Percentiles rank a stretch among this genome's conserved stretches.
phyloP scores from a whole-genome alignment of 2,888 invertebrate species.

The Amphipyra tragopoginis region DNA sequence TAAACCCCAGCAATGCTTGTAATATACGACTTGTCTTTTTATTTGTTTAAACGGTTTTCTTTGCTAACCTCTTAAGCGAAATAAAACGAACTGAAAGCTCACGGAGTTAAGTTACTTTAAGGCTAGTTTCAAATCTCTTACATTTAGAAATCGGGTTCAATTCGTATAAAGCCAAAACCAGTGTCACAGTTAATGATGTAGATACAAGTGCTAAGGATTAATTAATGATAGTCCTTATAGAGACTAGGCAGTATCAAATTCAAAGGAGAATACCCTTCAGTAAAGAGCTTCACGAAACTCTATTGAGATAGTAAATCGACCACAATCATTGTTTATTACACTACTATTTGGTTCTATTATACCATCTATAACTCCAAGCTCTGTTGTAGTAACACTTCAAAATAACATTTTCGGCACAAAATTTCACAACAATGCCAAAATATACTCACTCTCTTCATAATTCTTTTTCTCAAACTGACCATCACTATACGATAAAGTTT shows the following conservation, averaged over 20 bases:
- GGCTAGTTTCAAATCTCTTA: not conserved
- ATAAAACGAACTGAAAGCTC: not conserved
- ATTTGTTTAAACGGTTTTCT: slow-evolving; percentile 5
- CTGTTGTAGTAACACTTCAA: not conserved
- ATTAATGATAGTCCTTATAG: not conserved
- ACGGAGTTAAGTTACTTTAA: not conserved
- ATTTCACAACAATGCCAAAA: slow-evolving; percentile 28
- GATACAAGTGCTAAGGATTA: too few relatives aligned
- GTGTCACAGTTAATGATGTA: too few relatives aligned
- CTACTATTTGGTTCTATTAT: not conserved
- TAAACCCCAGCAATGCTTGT: slow-evolving; percentile 8
- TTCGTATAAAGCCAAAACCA: too few relatives aligned
- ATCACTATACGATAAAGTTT: slow-evolving; percentile 55
- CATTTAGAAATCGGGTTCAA: too few relatives aligned
- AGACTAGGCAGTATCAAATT: not conserved
- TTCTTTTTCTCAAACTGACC: slow-evolving; percentile 56
- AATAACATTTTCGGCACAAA: slow-evolving; percentile 2
- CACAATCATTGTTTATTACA: too few relatives aligned
- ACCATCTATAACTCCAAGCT: not conserved
- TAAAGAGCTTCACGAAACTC: not conserved
- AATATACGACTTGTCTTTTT: slow-evolving; percentile 1
- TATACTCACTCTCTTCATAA: slow-evolving; percentile 53
- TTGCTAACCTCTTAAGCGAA: not conserved
- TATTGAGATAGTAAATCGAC: not conserved
- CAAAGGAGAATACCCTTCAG: not conserved